Evolutionary conservation across 2,113 vertebrate genomes (phyloP).

Genomic region (Rhinopithecus roxellana): DNA sequence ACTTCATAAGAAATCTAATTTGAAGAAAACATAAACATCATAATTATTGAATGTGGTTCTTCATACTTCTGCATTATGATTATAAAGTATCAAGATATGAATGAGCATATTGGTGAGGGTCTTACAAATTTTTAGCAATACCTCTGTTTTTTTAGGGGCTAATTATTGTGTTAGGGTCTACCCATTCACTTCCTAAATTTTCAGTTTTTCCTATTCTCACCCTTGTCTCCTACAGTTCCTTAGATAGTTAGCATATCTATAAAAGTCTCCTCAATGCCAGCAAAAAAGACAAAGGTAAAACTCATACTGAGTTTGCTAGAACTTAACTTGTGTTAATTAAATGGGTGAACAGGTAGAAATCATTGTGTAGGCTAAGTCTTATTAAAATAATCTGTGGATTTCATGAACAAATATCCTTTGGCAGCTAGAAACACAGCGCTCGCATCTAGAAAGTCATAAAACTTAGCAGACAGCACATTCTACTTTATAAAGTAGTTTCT

Average conservation of each 20-base stretch:
- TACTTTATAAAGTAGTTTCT: not conserved
- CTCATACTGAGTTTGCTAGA: not conserved
- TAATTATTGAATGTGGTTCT: not conserved
- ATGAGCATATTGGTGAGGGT: not conserved
- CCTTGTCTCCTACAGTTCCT: not conserved
- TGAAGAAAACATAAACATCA: conserved; percentile 12
- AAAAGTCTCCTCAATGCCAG: not conserved
- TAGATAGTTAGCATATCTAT: not conserved
- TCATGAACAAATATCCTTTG: not conserved
- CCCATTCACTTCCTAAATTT: conserved; percentile 36
- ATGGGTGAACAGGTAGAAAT: not conserved
- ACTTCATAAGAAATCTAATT: not conserved
- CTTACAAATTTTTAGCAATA: conserved; percentile 9
- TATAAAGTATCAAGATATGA: not conserved
- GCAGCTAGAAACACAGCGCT: not conserved
- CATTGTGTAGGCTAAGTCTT: not conserved
- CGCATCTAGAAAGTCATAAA: not conserved
- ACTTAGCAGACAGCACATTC: not conserved
- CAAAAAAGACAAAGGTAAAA: not conserved
- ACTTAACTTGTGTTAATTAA: not conserved
- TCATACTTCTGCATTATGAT: not conserved
- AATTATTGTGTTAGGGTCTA: not conserved
- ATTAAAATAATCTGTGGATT: not conserved
- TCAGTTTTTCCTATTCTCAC: not conserved
- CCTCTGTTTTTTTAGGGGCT: not conserved